phyloP scores from a whole-genome alignment of 2,113 vertebrate species.

The Strigops habroptila region DNA sequence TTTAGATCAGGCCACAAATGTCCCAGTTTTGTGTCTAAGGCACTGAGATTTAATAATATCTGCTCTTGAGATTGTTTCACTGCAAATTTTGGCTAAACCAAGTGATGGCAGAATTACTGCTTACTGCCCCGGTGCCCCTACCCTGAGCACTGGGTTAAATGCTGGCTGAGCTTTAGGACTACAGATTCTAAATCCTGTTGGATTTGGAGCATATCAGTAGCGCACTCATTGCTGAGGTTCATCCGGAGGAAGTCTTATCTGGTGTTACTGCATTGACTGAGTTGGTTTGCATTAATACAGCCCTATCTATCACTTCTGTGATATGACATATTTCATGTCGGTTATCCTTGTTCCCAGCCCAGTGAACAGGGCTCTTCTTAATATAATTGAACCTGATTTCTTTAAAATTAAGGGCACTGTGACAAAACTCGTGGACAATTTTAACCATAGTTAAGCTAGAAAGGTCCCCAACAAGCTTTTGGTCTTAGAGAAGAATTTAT shows the following conservation, averaged over 20 bases:
- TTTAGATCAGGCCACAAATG: background rate
- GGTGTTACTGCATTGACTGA: background rate
- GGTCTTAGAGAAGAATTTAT: background rate
- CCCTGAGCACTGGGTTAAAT: background rate
- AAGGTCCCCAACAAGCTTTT: background rate
- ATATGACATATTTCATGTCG: background rate
- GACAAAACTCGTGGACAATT: background rate
- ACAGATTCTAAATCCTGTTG: background rate
- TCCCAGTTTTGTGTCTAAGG: background rate
- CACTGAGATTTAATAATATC: background rate
- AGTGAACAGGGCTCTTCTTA: background rate
- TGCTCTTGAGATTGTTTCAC: background rate
- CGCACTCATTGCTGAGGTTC: background rate
- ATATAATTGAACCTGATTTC: background rate
- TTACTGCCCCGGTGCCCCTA: background rate
- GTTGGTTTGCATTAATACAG: background rate
- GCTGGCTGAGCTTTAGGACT: background rate
- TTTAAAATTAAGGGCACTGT: background rate
- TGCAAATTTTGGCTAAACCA: background rate
- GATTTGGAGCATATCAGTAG: background rate
- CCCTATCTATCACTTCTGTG: background rate
- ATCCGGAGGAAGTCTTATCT: background rate
- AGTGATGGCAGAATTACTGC: background rate
- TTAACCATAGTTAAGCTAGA: background rate
- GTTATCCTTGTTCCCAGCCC: background rate